phyloP scores from a whole-genome alignment of 2,797 vertebrate genomes.

The Hippocampus kuda region DNA sequence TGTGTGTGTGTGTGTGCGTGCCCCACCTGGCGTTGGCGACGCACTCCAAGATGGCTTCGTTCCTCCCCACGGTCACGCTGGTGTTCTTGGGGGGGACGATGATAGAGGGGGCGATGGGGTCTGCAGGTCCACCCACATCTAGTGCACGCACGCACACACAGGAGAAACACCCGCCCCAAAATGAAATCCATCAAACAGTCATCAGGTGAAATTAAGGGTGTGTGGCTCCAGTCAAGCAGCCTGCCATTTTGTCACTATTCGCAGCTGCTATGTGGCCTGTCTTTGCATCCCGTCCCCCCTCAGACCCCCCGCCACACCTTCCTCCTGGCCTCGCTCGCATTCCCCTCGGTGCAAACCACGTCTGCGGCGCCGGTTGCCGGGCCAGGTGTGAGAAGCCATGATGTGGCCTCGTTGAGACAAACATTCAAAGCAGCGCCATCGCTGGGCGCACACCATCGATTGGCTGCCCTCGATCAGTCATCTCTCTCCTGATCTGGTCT shows the following conservation, averaged over 20 bases:
- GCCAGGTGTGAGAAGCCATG: constrained; percentile 58
- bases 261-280: constrained; percentile 32
- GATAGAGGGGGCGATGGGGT: constrained; percentile 90
- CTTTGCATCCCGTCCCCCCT: too few species aligned
- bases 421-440: constrained; percentile 69
- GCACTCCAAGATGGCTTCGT: constrained; percentile 89
- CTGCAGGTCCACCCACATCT: constrained; percentile 88
- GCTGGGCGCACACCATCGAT: too few species aligned
- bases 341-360: too few species aligned
- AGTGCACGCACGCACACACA: constrained; percentile 19
- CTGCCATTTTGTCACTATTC: constrained; percentile 29
- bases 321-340: background rate
- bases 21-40: constrained; percentile 86
- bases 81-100: constrained; percentile 90
- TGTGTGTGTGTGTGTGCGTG: too few species aligned
- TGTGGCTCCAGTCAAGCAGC: background rate
- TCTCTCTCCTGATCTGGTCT: constrained; percentile 67
- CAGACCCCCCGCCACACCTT: too few species aligned
- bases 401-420: constrained; percentile 73
- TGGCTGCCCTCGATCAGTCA: constrained; percentile 73
- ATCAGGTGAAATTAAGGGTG: background rate
- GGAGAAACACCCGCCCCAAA: background rate
- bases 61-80: constrained; percentile 85
- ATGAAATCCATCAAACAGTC: constrained; percentile 1
- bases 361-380: too few species aligned